Evolutionary conservation across 2,113 vertebrate species (phyloP).

Genomic region (Silurus meridionalis): DNA sequence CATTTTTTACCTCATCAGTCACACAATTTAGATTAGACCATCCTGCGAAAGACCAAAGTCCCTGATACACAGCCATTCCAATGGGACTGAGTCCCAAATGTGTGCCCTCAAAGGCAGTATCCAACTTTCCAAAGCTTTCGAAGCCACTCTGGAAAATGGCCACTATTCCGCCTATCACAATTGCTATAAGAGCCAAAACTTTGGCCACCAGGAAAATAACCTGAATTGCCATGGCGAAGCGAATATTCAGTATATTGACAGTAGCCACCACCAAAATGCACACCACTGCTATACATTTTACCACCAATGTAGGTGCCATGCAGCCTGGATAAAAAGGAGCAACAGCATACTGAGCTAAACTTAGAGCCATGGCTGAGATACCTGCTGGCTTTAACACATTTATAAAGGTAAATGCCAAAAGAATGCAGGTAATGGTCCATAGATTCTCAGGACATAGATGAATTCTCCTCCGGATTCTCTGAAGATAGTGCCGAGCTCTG

Average conservation of each 20-base stretch:
- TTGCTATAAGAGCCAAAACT: conserved; percentile 70
- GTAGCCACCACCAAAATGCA: conserved; percentile 70
- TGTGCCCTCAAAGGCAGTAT: conserved; percentile 73
- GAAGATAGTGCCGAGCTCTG: conserved; percentile 80
- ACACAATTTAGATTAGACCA: conserved; percentile 82
- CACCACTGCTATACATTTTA: conserved; percentile 69
- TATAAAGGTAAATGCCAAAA: conserved; percentile 72
- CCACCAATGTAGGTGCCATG: conserved; percentile 60
- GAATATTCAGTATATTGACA: conserved; percentile 74
- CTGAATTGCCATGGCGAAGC: conserved; percentile 70
- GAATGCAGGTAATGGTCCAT: conserved; percentile 79
- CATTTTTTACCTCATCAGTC: conserved; percentile 80
- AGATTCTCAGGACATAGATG: conserved; percentile 79
- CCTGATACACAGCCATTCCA: conserved; percentile 80
- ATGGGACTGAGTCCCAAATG: conserved; percentile 61
- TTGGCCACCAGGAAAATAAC: conserved; percentile 78
- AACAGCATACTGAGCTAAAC: conserved; percentile 74
- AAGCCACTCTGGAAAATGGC: conserved; percentile 61
- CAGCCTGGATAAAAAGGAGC: conserved; percentile 76
- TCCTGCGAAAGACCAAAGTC: conserved; percentile 81
- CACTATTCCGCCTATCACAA: conserved; percentile 71
- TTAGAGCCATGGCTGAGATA: conserved; percentile 73
- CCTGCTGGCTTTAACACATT: conserved; percentile 73
- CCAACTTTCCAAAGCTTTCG: conserved; percentile 67
- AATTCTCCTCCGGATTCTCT: conserved; percentile 82